Evolutionary conservation across 2,888 invertebrate genomes (phyloP), one percentile per base, ranked within the genome.

Genomic region (Glaucopsyche alexis): DNA sequence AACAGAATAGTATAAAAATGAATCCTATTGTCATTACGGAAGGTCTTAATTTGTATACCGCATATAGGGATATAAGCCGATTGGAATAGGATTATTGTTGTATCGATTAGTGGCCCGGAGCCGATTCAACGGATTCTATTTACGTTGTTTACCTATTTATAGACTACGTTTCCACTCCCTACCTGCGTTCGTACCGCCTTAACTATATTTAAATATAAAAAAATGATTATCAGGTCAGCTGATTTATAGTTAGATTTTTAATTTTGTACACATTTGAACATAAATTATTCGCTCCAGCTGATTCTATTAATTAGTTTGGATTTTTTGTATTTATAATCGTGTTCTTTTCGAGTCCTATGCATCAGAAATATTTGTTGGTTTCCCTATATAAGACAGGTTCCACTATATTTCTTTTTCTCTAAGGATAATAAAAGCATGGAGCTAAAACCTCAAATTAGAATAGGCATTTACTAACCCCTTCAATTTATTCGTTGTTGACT

Each of bases 121-220:
- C 84, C 89, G 87, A 92, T 91, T 91, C 90, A 90, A 89, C 87
- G 85, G 87, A 82, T 87, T 87, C 89, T 91, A 91, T 92, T 92
- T 92, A 90, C 88, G 89, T 88, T 90, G 86, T 86, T 91, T 91
- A 91, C 90, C 91, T 91, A 92, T 93, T 92, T 93, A 92, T 93
- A 92, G 88, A 85, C 83, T 84, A 82, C 84, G 82, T 82, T 87
- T 81, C 50, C 81, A 82, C 85, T 87, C 83, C 84, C 88, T 90
- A 91, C 91, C 90, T 92, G 89, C 83, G 81, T 78, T 81, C 82
- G 78, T 76, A 81, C 78, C 80, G 74, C 69, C 29, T 38, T 49
- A 69, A 47, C 69, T 49, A 8, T 49, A 8, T 49, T 67, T 67
- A 13, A 45, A 69, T 69, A 29, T n/a, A 29, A 69, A 49, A 69